Conservation (phyloP, 2,113 vertebrate species). For the Zapus hudsonius region DNA sequence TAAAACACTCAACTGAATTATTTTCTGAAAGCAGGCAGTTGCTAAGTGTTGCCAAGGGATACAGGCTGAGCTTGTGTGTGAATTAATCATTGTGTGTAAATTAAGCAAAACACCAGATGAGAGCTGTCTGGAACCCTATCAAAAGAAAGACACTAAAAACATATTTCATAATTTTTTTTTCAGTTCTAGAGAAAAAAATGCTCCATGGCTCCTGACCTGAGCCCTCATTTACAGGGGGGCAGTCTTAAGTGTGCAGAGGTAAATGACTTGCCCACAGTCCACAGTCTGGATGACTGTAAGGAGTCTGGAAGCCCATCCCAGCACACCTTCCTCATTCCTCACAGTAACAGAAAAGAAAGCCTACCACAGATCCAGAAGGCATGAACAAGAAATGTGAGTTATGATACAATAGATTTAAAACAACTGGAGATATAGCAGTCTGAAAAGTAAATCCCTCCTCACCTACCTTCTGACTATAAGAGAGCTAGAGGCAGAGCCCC, state of each 20-base stretch:
- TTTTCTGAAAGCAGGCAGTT: conserved; percentile 37
- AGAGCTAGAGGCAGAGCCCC: background rate
- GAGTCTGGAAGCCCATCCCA: background rate
- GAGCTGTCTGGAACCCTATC: conserved; percentile 68
- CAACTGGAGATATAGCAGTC: background rate
- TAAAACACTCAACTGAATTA: conserved; percentile 32
- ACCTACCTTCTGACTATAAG: background rate
- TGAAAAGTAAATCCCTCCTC: background rate
- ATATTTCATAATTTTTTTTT: conserved; percentile 37
- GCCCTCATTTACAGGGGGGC: background rate
- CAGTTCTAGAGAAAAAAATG: background rate
- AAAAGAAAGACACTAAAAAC: conserved; percentile 42
- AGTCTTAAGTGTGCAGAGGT: background rate
- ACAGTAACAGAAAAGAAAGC: background rate
- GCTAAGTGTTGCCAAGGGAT: conserved; percentile 72
- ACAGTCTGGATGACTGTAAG: background rate
- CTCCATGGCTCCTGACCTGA: background rate
- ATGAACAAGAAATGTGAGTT: background rate
- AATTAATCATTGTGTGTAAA: conserved; percentile 78
- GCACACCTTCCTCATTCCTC: background rate
- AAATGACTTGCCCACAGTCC: background rate
- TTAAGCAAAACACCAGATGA: conserved; percentile 78
- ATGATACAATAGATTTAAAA: background rate
- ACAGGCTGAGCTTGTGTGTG: conserved; percentile 58
- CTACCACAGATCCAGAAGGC: background rate